Base-by-base conservation (phyloP, 2,113 vertebrate genomes). In the Colossoma macropomum region DNA sequence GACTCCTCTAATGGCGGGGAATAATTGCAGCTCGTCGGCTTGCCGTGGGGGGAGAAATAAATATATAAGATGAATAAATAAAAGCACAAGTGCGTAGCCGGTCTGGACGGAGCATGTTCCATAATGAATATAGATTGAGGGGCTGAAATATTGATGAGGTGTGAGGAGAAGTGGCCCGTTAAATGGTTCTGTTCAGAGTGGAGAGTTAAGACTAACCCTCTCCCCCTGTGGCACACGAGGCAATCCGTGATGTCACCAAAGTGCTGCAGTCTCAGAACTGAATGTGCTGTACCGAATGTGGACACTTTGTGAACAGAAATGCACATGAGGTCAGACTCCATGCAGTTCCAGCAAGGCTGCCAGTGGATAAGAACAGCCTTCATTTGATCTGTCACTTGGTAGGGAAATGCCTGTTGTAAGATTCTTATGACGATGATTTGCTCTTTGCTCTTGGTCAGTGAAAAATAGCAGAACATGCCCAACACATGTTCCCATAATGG, bases 31-130 rank as follows among this genome's bases (percentile, higher is more conserved):
- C 90, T 87, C 79, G 86, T 91, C 82, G 32, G 52, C 88, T 88
- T 75, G 87, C 92, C 91, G 89, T 87, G 84, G 89, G 91, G 93
- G 90, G 89, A 86, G 48, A 81, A 93, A 93, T 94, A 94, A 94
- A 94, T 93, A 95, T 93, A 93, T 93, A 92, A 94, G 92, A 93
- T 88, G 90, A 93, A 93, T 94, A 94, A 93, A 94, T 94, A 93
- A 94, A 93, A 93, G 90, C 90, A 72, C 84, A 85, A 92, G 92
- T 92, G 89, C 87, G 89, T 87, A 90, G 88, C 87, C 88, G 50
- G 84, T 81, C 82, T 25, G 32, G 56, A 80, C 77, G 23, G 62
- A 75, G 90, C 88, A 90, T 95, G 92, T 94, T 94, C 92, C 91
- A 91, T 92, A 92, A 94, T 94, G 92, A 95, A 94, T 93, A 93